Percentiles rank a stretch among this genome's conserved stretches.
Evolutionary conservation across 2,888 invertebrate genomes (phyloP).

Genomic region (Malthinus flaveolus): DNA sequence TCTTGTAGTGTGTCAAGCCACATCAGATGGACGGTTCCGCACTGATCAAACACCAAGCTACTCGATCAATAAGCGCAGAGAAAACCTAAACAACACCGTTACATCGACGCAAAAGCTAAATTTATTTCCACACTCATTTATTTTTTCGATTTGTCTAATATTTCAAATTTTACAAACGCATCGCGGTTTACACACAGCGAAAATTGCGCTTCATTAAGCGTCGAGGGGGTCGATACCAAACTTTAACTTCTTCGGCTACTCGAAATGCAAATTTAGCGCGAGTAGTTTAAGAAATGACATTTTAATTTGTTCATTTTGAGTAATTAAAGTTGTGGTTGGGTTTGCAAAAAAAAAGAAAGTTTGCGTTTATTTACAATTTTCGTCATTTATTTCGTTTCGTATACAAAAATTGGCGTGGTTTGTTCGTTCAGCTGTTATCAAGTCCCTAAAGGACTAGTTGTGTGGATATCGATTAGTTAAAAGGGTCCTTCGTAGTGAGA

Average conservation of each 20-base stretch:
- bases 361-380: neutral
- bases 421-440: neutral
- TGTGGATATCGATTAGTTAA: slow-evolving; percentile 25
- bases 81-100: slow-evolving; percentile 28
- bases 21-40: slow-evolving; percentile 29
- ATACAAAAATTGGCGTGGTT: neutral
- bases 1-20: slow-evolving; percentile 25
- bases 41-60: slow-evolving; percentile 32
- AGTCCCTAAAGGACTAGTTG: slow-evolving; percentile 18
- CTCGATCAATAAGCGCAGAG: slow-evolving; percentile 32
- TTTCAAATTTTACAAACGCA: slow-evolving; percentile 7
- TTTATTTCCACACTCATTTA: neutral
- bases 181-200: neutral
- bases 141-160: neutral
- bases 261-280: slow-evolving; percentile 12
- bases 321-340: neutral
- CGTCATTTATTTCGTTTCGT: neutral
- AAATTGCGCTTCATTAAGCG: no score
- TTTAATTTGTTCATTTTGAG: slow-evolving; percentile 7
- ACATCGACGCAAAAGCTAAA: slow-evolving; percentile 24
- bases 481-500: slow-evolving; percentile 24
- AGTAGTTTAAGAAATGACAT: slow-evolving; percentile 10
- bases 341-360: neutral
- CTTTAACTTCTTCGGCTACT: neutral
- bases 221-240: neutral